Base-by-base conservation (phyloP, 1,140 invertebrate species). In the Lucilia sericata region DNA sequence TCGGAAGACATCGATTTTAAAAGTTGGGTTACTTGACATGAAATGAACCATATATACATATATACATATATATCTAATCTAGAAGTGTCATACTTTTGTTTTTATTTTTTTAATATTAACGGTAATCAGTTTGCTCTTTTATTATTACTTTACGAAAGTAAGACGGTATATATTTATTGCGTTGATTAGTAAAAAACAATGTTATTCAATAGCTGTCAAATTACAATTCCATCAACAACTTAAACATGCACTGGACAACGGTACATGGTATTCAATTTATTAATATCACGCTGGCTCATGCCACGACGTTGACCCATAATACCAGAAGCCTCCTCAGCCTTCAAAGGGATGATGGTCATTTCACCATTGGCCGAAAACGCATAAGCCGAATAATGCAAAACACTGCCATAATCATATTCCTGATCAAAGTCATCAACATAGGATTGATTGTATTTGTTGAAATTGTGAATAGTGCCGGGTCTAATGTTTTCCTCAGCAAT, bases 331-430 rank as follows among this genome's bases (percentile, higher is more conserved):
- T 85, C 86, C 8, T 86, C 87, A 8, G 88, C 86, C 21, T 86
- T 82, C 3, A 88, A 19, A 0, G 94, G 92, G 9, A 93, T 88
- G 70, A 96, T 96, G 0, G 96, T 96, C 2, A 92, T 92, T 84
- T 93, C 88, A 2, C 94, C 94, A 87, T 96, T 96, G 42, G 88
- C 92, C 1, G 94, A 94, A 88, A 96, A 97, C 0, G 95, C 95
- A 74, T 91, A 93, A 0, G 93, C 90, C 0, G 93, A 93, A 86
- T 97, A 97, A 88, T 97, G 96, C 94, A 97, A 94, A 13, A 96
- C 94, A 85, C 95, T 96, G 5, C 89, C 88, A 85, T 95, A 95
- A 88, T 95, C 94, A 84, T 95, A 95, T 5, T 86, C 85, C 83
- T 92, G 86, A 0, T 91, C 91, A 84, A 92, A 93, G 84, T 93